A percentile compares a stretch with the other conserved stretches of the same genome.
Conservation (phyloP, 1,140 invertebrate genomes). For the Thalassaphorura encarpata region DNA sequence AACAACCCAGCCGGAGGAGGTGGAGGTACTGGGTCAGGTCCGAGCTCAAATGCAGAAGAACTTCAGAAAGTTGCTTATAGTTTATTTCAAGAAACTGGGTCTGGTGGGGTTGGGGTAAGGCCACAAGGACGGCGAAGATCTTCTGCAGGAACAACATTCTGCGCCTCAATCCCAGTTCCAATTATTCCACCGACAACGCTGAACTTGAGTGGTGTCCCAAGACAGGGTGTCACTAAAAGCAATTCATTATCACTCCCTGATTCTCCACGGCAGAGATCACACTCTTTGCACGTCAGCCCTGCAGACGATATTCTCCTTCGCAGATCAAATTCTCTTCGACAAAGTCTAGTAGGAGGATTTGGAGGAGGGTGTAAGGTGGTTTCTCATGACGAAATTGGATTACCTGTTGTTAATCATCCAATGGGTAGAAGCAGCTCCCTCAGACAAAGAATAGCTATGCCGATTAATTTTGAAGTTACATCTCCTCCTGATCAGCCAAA, state of each 20-base stretch:
- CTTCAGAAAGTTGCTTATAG: slow-evolving; percentile 28
- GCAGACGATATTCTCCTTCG: slow-evolving; percentile 71
- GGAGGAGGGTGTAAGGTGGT: slow-evolving; percentile 60
- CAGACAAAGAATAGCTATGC: slow-evolving; percentile 68
- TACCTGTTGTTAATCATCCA: slow-evolving; percentile 46
- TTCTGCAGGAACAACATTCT: neutral
- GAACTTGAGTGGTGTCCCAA: slow-evolving; percentile 36
- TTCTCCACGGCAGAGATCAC: slow-evolving; percentile 70
- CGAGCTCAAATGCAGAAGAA: slow-evolving; percentile 48
- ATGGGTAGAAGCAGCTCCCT: slow-evolving; percentile 15
- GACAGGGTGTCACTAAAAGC: slow-evolving; percentile 55
- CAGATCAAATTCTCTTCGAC: slow-evolving; percentile 69
- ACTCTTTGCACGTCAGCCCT: slow-evolving; percentile 58
- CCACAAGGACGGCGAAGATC: slow-evolving; percentile 21
- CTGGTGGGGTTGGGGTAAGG: slow-evolving; percentile 14
- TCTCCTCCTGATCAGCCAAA: slow-evolving; percentile 59
- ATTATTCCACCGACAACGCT: neutral
- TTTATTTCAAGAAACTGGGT: slow-evolving; percentile 17
- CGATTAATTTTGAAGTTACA: slow-evolving; percentile 72
- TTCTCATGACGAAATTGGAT: slow-evolving; percentile 65
- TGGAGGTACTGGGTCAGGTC: too few species aligned
- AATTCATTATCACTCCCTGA: slow-evolving; percentile 78
- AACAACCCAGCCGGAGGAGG: slow-evolving; percentile 73
- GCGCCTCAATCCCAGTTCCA: slow-evolving; percentile 8
- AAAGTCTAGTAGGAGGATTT: slow-evolving; percentile 47